These are phyloP conservation scores for Hoplodrina blanda DNA, from an alignment of 2,888 invertebrate species.

Conservation along the genomic window DNA sequence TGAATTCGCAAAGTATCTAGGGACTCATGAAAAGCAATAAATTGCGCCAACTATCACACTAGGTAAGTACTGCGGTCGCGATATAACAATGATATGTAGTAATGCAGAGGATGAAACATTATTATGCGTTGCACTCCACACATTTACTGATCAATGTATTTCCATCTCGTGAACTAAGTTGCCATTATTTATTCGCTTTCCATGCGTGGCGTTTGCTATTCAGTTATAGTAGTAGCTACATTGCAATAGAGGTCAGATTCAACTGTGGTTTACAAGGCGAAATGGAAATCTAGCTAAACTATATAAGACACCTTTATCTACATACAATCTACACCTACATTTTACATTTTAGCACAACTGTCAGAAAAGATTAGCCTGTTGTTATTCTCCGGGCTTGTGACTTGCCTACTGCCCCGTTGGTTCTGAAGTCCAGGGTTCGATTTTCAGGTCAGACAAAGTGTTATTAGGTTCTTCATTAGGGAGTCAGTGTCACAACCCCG, in stretches of 20 bases:
- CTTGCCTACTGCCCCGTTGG: background rate
- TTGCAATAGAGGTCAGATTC: background rate
- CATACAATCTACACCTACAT: no score
- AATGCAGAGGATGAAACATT: constrained; percentile 49
- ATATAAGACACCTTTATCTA: background rate
- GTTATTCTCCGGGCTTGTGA: background rate
- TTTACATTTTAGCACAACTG: background rate
- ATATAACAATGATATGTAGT: constrained; percentile 56
- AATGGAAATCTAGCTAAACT: background rate
- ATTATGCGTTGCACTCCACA: constrained; percentile 49
- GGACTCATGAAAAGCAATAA: constrained; percentile 54
- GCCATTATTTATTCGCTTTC: constrained; percentile 13
- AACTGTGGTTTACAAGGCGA: background rate
- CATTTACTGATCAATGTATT: constrained; percentile 56
- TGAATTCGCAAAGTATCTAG: constrained; percentile 48
- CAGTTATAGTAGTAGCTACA: background rate
- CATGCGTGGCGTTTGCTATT: background rate
- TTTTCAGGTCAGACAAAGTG: no score
- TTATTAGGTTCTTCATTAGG: no score
- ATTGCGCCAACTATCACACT: constrained; percentile 46
- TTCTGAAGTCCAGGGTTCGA: no score
- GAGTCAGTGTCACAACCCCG: no score
- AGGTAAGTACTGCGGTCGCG: constrained; percentile 46
- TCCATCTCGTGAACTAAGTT: constrained; percentile 43
- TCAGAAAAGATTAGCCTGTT: no score